phyloP scores from a whole-genome alignment of 2,888 invertebrate species.

The Malthinus seriepunctatus region DNA sequence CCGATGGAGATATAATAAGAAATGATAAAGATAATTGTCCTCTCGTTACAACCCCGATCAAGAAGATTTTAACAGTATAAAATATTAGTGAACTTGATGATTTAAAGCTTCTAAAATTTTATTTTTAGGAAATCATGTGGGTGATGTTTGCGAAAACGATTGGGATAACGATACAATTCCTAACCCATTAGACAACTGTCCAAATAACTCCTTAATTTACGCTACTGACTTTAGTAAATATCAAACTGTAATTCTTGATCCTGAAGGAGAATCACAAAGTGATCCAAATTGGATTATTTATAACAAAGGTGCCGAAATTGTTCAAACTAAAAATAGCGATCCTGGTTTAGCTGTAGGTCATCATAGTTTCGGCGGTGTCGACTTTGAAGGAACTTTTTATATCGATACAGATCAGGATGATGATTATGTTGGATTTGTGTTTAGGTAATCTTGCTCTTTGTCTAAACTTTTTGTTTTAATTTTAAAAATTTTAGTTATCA shows the following conservation, averaged over 20 bases:
- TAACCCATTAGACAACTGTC: constrained; percentile 87
- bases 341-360: constrained; percentile 93
- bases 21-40: constrained; percentile 83
- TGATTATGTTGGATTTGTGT: constrained; percentile 95
- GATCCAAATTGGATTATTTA: constrained; percentile 95
- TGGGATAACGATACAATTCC: constrained; percentile 79
- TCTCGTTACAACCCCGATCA: constrained; percentile 80
- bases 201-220: constrained; percentile 89
- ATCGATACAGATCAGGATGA: constrained; percentile 91
- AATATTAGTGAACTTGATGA: not conserved
- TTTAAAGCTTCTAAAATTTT: constrained; percentile 3
- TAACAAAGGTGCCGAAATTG: constrained; percentile 88
- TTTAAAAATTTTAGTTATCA: constrained; percentile 70
- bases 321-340: constrained; percentile 93
- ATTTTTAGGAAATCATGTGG: constrained; percentile 72
- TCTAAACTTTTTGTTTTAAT: not conserved
- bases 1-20: constrained; percentile 80
- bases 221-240: constrained; percentile 92
- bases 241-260: constrained; percentile 89
- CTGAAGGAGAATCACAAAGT: constrained; percentile 88
- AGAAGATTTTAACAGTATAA: constrained; percentile 63
- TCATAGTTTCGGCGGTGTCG: constrained; percentile 88
- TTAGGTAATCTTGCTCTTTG: constrained; percentile 60
- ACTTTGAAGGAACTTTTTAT: constrained; percentile 95
- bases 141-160: constrained; percentile 85